Conservation (phyloP, 2,797 vertebrate species). For the Rhadinocentrus ornatus region DNA sequence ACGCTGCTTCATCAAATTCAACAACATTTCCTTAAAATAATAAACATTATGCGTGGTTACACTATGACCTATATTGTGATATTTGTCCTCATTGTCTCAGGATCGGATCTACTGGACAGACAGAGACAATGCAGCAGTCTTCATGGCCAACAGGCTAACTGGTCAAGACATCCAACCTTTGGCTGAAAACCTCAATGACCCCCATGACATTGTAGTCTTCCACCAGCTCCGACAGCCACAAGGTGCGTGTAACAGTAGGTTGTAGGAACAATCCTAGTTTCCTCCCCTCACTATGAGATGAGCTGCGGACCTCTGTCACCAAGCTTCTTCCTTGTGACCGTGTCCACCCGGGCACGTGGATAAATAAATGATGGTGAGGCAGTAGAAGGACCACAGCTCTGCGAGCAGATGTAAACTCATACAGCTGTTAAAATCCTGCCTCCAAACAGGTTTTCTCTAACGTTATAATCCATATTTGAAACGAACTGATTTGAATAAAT, state of each 20-base stretch:
- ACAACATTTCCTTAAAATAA: not conserved
- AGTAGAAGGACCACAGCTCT: not conserved
- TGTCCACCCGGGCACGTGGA: conserved; percentile 36
- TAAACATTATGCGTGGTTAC: too few relatives aligned
- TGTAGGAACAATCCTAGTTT: not conserved
- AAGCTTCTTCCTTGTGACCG: conserved; percentile 13
- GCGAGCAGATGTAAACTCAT: too few relatives aligned
- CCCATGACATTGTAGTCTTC: conserved; percentile 95
- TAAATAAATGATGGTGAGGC: conserved; percentile 27
- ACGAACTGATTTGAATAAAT: too few relatives aligned
- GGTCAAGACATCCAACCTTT: conserved; percentile 90
- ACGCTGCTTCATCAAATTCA: not conserved
- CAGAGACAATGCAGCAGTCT: conserved; percentile 92
- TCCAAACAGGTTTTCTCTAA: too few relatives aligned
- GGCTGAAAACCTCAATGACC: conserved; percentile 96
- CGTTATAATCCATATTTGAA: too few relatives aligned
- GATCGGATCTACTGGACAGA: conserved; percentile 99
- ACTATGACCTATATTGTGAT: not conserved
- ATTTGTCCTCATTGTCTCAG: conserved; percentile 71
- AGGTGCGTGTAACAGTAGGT: conserved; percentile 78
- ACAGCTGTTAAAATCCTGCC: too few relatives aligned
- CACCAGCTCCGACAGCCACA: conserved; percentile 94
- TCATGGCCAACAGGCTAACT: conserved; percentile 93
- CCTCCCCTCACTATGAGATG: conserved; percentile 10
- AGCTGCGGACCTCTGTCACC: conserved; percentile 15